A percentile compares a stretch with the other conserved stretches of the same genome.
phyloP scores from a whole-genome alignment of 1,140 invertebrate species.

The Bombus vancouverensis region DNA sequence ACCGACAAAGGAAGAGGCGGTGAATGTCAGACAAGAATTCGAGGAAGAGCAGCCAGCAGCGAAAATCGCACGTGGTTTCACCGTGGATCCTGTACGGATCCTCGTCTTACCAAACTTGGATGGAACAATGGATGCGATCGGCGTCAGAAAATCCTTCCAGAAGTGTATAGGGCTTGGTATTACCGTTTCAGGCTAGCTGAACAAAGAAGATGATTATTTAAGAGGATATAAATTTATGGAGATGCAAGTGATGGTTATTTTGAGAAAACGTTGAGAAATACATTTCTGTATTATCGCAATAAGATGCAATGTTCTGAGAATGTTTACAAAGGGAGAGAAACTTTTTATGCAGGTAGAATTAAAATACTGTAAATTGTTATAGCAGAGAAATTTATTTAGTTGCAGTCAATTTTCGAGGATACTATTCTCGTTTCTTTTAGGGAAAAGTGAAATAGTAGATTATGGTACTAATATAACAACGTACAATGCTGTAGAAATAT shows the following conservation, averaged over 20 bases:
- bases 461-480: too few species aligned
- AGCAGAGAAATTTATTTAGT: neutral
- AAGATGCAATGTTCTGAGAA: neutral
- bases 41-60: constrained; percentile 28
- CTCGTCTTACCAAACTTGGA: constrained; percentile 34
- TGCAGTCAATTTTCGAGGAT: neutral
- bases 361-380: neutral
- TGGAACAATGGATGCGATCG: neutral
- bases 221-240: neutral
- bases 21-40: constrained; percentile 56
- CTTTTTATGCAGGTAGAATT: neutral
- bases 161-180: neutral
- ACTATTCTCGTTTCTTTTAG: neutral
- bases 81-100: constrained; percentile 23
- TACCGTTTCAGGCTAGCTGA: neutral
- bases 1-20: constrained; percentile 44
- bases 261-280: neutral
- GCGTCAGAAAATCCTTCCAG: neutral
- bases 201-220: neutral
- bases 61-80: constrained; percentile 40
- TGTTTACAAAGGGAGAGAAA: neutral
- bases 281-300: neutral
- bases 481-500: too few species aligned
- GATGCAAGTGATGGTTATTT: neutral
- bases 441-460: neutral